phyloP scores from a whole-genome alignment of 2,888 invertebrate genomes.

The Phaedon cochleariae region DNA sequence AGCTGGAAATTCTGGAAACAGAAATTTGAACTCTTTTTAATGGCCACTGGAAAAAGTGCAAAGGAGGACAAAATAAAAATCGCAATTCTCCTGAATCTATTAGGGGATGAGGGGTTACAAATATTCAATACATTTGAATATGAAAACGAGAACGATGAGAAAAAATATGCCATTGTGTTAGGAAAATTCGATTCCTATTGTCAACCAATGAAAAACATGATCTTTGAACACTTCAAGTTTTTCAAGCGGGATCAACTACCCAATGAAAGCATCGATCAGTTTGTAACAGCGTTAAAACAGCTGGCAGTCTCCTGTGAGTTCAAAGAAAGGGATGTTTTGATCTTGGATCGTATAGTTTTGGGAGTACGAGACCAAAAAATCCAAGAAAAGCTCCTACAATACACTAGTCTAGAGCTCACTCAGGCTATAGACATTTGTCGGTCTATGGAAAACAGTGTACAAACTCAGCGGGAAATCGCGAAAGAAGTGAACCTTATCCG shows the following conservation, averaged over 20 bases:
- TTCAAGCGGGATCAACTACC: conserved; percentile 34
- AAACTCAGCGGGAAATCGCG: conserved; percentile 23
- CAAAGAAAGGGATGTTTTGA: conserved; percentile 30
- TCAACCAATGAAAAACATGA: conserved; percentile 32
- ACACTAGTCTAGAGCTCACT: neutral
- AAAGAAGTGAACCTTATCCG: neutral
- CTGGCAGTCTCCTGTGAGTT: conserved; percentile 37
- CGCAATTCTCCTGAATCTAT: conserved; percentile 38
- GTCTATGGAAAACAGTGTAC: conserved; percentile 19
- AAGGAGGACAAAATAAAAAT: conserved; percentile 38
- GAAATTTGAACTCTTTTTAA: conserved; percentile 40
- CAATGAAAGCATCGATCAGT: conserved; percentile 34
- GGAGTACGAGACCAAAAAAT: conserved; percentile 24
- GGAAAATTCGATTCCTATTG: conserved; percentile 33
- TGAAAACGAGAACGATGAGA: conserved; percentile 15
- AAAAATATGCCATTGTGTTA: conserved; percentile 22
- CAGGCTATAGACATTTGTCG: conserved; percentile 23
- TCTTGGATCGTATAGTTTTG: conserved; percentile 22
- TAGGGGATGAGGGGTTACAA: conserved; percentile 34
- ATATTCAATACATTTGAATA: conserved; percentile 39
- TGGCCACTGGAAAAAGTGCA: conserved; percentile 38
- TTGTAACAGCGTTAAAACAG: conserved; percentile 34
- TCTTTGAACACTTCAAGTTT: conserved; percentile 39
- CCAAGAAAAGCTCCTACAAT: conserved; percentile 18
- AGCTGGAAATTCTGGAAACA: conserved; percentile 43